A percentile compares a stretch with the other conserved stretches of the same genome.
Conservation (phyloP, 2,113 vertebrate genomes). For the Egretta garzetta region DNA sequence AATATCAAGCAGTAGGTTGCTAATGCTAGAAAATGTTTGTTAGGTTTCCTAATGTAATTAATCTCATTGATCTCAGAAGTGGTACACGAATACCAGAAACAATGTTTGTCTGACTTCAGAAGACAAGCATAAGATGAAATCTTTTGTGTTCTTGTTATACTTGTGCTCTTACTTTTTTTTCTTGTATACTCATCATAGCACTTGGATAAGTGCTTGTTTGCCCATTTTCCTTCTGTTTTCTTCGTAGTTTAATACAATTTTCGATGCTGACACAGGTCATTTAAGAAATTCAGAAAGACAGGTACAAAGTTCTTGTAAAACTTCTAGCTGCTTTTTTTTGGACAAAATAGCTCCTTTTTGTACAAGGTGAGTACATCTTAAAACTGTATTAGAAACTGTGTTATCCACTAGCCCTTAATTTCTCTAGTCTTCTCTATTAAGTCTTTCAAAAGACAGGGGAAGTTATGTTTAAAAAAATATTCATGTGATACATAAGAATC, state of each 20-base stretch:
- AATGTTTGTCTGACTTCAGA: not conserved
- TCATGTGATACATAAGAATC: not conserved
- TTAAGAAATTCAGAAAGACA: not conserved
- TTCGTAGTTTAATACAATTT: not conserved
- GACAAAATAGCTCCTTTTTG: not conserved
- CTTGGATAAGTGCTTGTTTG: not conserved
- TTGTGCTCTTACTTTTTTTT: not conserved
- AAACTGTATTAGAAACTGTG: not conserved
- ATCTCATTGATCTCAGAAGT: not conserved
- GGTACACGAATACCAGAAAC: not conserved
- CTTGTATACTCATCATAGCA: accelerated
- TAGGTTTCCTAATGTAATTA: not conserved
- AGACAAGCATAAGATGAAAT: not conserved
- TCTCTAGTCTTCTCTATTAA: not conserved
- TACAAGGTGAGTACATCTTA: not conserved
- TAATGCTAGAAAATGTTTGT: not conserved
- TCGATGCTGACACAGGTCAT: not conserved
- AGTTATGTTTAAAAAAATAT: not conserved
- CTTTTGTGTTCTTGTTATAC: not conserved
- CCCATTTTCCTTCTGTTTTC: not conserved
- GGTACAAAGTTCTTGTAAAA: not conserved
- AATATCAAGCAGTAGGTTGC: not conserved
- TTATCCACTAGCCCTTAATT: not conserved
- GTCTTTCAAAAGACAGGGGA: not conserved
- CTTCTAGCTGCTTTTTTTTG: not conserved